Evolutionary conservation across 1,140 invertebrate species (phyloP), one percentile per base, ranked within the genome.

Genomic region (Halesus radiatus): DNA sequence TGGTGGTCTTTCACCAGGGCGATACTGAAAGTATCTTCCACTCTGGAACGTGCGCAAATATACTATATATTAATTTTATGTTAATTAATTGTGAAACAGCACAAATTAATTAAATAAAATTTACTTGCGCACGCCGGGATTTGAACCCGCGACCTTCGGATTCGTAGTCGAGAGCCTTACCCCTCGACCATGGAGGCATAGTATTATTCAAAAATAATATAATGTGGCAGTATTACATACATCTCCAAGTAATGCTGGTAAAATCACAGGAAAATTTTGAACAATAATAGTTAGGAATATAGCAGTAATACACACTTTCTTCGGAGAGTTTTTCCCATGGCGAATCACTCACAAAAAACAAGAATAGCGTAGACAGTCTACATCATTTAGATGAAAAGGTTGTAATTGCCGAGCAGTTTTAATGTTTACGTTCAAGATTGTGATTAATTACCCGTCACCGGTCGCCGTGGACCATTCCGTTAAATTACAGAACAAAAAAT

Each of bases 271-370:
- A 68, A 68, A 68, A 29, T 3, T 10, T 68, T 26, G 22, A 72
- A 53, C 45, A 52, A 72, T 45, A 45, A 45, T 13, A 45, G 37
- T 72, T 54, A 5, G 18, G 13, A 23, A 50, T 53, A 72, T 54
- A 5, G 18, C 13, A 23, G 68, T 53, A 72, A 72, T 72, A 32
- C 45, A 72, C 68, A 72, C 68, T 72, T 72, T 72, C 68, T 72
- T 72, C 68, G 16, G 10, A 3, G 10, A 15, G 20, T 53, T 68
- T 52, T 72, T 72, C 68, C 68, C 68, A 72, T 72, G 68, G 68
- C 45, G 45, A 72, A 72, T 72, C 16, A 23, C 26, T 53, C 50
- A 72, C 45, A 66, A 66, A 72, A 72, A 72, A 72, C n/a, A 22
- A 53, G 37, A 72, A 52, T 52, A 54, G 45, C 18, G 6, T 16